Base-by-base conservation (phyloP, 2,888 invertebrate genomes). In the Cotesia congregata region DNA sequence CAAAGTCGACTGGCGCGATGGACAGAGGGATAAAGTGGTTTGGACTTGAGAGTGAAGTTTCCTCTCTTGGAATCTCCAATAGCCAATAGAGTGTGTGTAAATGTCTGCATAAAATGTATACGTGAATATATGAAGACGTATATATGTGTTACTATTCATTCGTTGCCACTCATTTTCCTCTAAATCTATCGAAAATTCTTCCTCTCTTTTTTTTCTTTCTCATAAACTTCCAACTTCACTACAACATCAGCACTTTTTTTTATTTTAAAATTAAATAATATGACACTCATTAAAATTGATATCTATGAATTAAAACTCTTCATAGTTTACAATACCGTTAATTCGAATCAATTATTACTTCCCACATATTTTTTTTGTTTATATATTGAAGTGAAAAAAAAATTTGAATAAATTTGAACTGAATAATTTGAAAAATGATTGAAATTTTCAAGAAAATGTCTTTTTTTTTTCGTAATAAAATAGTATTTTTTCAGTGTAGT, bases 1-100 rank as follows among this genome's bases (percentile, higher is more conserved):
- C 74, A 74, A 61, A 80, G 77, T 80, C 76, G 74, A 80, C 76
- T 78, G 76, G 74, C n/a, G 74, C 76, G 80, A 79, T 79, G 78
- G 78, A 79, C 79, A 81, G 77, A 77, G 76, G 73, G 74, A 77
- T 78, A 79, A 79, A 80, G 80, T 79, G 81, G 69, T 68, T 77
- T 39, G 74, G 75, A 79, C 77, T 76, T 64, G 67, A 75, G 71
- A 41, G 76, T 40, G 67, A 67, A 41, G 7, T 64, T 79, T 68
- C 75, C 67, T 75, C 74, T 69, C 73, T 75, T 73, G 65, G 40
- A 12, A 65, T 68, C 17, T 65, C 65, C 38, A 65, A 65, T 65
- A 30, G 30, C 38, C 65, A 65, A 65, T 20, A 65, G 20, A 38
- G 30, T 65, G 30, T 65, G 38, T 65, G 20, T 30, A 40, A 20